These are phyloP conservation scores for Cotesia chilonis DNA, from an alignment of 1,140 invertebrate genomes.

Conservation along the genomic window DNA sequence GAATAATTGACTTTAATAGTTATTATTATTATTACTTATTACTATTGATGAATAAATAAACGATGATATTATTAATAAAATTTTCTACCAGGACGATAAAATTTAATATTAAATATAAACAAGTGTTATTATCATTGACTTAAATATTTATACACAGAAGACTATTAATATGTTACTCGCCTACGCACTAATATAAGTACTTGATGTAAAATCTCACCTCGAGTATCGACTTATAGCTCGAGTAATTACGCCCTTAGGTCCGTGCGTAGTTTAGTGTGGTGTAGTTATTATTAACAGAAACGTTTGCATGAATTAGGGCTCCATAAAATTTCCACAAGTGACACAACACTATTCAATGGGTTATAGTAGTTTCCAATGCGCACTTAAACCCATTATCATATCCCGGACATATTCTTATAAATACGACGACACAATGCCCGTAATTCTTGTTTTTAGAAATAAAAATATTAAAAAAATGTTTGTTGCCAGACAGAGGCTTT, in stretches of 20 bases:
- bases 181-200: constrained; percentile 31
- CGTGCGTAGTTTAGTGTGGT: too few species aligned
- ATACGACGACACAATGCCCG: not conserved
- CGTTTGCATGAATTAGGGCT: constrained; percentile 47
- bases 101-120: too few species aligned
- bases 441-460: constrained; percentile 8
- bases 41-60: too few species aligned
- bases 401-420: constrained; percentile 17
- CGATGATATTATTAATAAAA: too few species aligned
- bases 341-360: constrained; percentile 26
- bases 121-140: not conserved
- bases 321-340: constrained; percentile 35
- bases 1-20: too few species aligned
- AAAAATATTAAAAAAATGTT: too few species aligned
- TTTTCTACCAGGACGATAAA: too few species aligned
- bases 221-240: constrained; percentile 43
- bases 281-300: constrained; percentile 43
- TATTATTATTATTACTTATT: too few species aligned
- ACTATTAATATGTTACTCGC: constrained; percentile 46
- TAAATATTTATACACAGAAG: not conserved
- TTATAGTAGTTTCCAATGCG: constrained; percentile 22
- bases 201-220: constrained; percentile 35
- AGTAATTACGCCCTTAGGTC: constrained; percentile 46
- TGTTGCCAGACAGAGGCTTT: too few species aligned
- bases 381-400: constrained; percentile 33